Conservation (phyloP, 2,113 vertebrate genomes). For the Psilopsiagon aurifrons region DNA sequence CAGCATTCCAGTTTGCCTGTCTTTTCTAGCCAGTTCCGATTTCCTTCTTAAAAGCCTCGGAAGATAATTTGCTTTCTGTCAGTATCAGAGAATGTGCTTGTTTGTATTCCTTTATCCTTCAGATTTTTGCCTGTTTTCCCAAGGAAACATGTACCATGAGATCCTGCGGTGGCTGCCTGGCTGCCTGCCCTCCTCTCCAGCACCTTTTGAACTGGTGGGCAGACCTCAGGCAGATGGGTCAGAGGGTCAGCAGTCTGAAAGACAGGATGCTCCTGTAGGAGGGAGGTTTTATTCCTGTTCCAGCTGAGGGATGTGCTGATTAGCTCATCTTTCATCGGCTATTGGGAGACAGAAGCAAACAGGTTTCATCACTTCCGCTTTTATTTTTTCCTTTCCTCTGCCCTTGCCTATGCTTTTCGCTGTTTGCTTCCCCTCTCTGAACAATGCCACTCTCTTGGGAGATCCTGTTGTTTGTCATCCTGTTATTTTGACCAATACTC, state of each 20-base stretch:
- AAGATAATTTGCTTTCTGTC: neutral
- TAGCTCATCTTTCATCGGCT: slow-evolving; percentile 32
- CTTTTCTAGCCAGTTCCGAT: neutral
- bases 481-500: slow-evolving; percentile 21
- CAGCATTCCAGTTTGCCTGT: neutral
- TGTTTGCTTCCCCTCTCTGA: slow-evolving; percentile 11
- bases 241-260: neutral
- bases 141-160: neutral
- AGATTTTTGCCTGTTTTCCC: neutral
- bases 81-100: neutral
- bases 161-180: neutral
- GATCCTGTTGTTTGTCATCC: slow-evolving; percentile 42
- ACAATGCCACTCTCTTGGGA: slow-evolving; percentile 50
- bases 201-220: neutral
- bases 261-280: neutral
- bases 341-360: slow-evolving; percentile 22
- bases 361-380: slow-evolving; percentile 50
- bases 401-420: neutral
- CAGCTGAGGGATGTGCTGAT: slow-evolving; percentile 29
- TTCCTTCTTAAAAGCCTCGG: neutral
- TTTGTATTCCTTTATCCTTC: neutral
- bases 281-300: neutral
- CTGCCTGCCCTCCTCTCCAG: neutral
- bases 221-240: neutral
- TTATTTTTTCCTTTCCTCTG: slow-evolving; percentile 38